Conservation (phyloP, 2,888 invertebrate genomes). For the Drymonia ruficornis region DNA sequence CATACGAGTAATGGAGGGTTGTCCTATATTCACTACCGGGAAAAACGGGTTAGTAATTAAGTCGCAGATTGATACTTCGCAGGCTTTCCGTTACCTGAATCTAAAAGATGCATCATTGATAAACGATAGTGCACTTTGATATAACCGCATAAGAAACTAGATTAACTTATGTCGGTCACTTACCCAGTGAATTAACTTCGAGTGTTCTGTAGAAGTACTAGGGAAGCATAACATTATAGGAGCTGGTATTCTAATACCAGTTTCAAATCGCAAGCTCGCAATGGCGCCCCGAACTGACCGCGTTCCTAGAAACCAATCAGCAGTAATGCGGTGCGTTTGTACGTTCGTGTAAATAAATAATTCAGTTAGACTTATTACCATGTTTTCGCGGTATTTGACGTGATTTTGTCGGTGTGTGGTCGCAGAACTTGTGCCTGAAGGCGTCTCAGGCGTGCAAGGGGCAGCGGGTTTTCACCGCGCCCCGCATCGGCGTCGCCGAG, state of each 20-base stretch:
- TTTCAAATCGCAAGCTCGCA: slow-evolving; percentile 12
- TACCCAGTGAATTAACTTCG: no score
- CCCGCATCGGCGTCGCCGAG: slow-evolving; percentile 94
- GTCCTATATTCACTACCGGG: not conserved
- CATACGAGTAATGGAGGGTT: not conserved
- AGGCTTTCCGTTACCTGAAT: not conserved
- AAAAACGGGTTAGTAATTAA: slow-evolving; percentile 6
- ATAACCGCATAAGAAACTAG: not conserved
- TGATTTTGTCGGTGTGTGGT: slow-evolving; percentile 79
- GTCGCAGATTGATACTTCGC: not conserved
- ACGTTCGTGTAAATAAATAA: slow-evolving; percentile 55
- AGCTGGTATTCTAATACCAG: slow-evolving; percentile 9
- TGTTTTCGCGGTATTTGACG: slow-evolving; percentile 53
- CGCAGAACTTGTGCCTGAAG: slow-evolving; percentile 96
- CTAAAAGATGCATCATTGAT: not conserved
- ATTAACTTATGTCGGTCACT: not conserved
- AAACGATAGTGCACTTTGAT: not conserved
- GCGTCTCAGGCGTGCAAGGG: slow-evolving; percentile 95
- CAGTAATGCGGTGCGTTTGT: slow-evolving; percentile 47
- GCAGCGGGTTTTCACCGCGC: slow-evolving; percentile 90
- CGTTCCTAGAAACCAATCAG: slow-evolving; percentile 55
- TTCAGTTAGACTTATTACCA: slow-evolving; percentile 53
- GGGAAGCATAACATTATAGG: not conserved
- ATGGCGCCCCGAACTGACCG: slow-evolving; percentile 34
- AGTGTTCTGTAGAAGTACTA: no score